Evolutionary conservation across 2,797 vertebrate genomes (phyloP).

Genomic region (Pangasius larnaudii): DNA sequence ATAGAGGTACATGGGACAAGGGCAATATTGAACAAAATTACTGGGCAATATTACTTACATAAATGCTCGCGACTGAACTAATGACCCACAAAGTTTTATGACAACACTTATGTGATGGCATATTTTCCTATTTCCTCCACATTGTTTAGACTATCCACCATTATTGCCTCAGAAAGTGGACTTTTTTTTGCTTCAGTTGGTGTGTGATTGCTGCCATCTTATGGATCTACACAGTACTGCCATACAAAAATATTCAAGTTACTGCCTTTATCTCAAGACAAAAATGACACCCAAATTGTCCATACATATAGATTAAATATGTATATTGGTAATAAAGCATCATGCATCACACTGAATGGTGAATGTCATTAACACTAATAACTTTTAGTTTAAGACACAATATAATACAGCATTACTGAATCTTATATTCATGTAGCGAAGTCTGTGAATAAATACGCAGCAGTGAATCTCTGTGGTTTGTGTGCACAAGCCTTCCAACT

Average conservation of each 20-base stretch:
- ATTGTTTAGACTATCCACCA: neutral
- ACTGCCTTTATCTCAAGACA: neutral
- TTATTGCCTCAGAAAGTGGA: neutral
- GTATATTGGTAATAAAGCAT: neutral
- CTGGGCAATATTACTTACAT: slow-evolving; percentile 28
- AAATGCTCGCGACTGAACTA: slow-evolving; percentile 35
- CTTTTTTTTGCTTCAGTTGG: neutral
- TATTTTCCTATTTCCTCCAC: slow-evolving; percentile 27
- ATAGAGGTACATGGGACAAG: slow-evolving; percentile 3
- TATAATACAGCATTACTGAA: neutral
- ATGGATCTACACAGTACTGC: slow-evolving; percentile 23
- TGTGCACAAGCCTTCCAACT: neutral
- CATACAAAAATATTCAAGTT: neutral
- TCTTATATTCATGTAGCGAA: neutral
- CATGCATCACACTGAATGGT: neutral
- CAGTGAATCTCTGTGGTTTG: neutral
- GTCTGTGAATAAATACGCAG: neutral
- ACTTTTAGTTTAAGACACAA: neutral
- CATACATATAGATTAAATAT: neutral
- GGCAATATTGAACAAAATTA: slow-evolving; percentile 4
- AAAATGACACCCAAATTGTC: neutral
- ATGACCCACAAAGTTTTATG: slow-evolving; percentile 35
- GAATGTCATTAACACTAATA: neutral
- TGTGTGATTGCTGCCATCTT: slow-evolving; percentile 46
- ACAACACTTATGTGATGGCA: slow-evolving; percentile 30